A percentile compares a stretch with the other conserved stretches of the same genome.
Evolutionary conservation across 2,113 vertebrate genomes (phyloP).

Genomic region (Tylochromis polylepis): DNA sequence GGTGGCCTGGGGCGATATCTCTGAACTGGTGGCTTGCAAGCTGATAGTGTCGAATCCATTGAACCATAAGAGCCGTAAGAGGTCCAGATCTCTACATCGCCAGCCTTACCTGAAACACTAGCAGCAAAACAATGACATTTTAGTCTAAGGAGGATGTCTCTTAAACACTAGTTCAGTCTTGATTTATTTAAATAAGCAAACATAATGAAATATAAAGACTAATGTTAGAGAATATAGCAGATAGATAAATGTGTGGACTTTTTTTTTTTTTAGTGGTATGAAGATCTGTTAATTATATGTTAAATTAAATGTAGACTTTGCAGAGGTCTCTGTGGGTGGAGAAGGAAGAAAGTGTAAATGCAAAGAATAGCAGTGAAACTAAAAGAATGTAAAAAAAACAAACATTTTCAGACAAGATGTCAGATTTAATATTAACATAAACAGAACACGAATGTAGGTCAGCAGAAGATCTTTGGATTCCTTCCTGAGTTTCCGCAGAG

Average conservation of each 20-base stretch:
- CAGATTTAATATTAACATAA: not conserved
- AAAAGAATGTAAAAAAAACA: not conserved
- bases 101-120: not conserved
- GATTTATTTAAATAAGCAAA: not conserved
- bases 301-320: not conserved
- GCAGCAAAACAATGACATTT: not conserved
- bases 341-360: not conserved
- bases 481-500: fast-evolving
- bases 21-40: not conserved
- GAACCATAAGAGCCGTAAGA: not conserved
- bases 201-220: not conserved
- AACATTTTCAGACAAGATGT: not conserved
- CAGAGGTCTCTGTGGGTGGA: not conserved
- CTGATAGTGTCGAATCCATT: not conserved
- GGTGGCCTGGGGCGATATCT: constrained; percentile 14
- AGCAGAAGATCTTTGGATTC: not conserved
- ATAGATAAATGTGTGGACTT: not conserved
- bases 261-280: no score
- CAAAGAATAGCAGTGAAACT: not conserved
- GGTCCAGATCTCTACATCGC: not conserved
- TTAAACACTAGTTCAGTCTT: not conserved
- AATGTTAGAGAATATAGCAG: not conserved
- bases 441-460: not conserved
- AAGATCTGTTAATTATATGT: not conserved
- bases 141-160: not conserved